Percentiles rank a stretch among this genome's conserved stretches.
Conservation (phyloP, 2,888 invertebrate genomes). For the Trissolcus japonicus region DNA sequence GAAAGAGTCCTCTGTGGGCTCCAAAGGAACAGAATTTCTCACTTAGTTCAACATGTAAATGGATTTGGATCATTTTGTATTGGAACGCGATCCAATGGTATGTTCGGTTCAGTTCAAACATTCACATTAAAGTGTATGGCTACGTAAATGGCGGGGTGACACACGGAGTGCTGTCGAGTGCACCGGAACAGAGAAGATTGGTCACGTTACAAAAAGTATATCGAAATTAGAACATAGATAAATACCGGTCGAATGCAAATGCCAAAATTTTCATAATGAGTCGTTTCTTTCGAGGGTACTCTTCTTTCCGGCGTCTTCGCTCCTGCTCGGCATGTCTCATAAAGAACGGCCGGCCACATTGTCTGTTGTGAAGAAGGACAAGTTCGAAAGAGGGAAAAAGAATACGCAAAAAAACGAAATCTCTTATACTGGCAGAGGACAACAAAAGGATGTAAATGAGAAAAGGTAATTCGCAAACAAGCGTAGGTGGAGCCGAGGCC, state of each 20-base stretch:
- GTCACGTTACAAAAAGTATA: background rate
- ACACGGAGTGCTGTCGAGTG: constrained; percentile 16
- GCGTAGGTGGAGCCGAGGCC: constrained; percentile 61
- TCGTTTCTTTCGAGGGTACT: constrained; percentile 7
- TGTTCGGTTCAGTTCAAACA: constrained; percentile 39
- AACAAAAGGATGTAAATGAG: constrained; percentile 71
- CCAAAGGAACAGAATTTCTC: constrained; percentile 68
- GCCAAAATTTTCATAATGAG: constrained; percentile 40
- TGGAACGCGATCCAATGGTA: constrained; percentile 43
- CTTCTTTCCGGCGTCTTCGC: background rate
- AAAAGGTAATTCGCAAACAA: constrained; percentile 70
- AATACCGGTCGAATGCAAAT: constrained; percentile 21
- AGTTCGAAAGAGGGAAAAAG: constrained; percentile 23
- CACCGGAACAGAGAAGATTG: background rate
- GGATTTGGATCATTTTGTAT: constrained; percentile 64
- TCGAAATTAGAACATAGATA: constrained; percentile 13
- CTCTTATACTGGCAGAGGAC: constrained; percentile 58
- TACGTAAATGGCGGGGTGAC: constrained; percentile 34
- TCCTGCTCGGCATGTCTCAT: constrained; percentile 9
- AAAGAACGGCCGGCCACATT: constrained; percentile 44
- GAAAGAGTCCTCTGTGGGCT: constrained; percentile 61
- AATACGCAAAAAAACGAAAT: constrained; percentile 59
- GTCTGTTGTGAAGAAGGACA: constrained; percentile 30
- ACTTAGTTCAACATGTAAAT: constrained; percentile 69
- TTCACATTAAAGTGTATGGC: constrained; percentile 32